Evolutionary conservation across 2,797 vertebrate species (phyloP).

Genomic region (Ptychadena robeensis): DNA sequence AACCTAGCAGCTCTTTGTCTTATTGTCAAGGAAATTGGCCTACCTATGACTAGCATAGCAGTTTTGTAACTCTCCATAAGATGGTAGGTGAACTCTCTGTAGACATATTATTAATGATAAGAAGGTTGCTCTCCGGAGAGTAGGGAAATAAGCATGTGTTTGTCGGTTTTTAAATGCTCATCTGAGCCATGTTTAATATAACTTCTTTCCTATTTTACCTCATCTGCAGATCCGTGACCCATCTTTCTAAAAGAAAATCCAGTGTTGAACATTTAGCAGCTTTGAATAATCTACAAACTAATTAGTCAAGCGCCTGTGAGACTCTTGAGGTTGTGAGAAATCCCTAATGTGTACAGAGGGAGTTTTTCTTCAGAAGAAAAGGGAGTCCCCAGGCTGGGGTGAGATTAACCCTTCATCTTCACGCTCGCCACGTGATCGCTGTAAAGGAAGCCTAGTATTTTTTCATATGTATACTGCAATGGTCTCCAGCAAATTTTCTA

Average conservation of each 20-base stretch:
- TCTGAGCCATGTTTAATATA: conserved; percentile 14
- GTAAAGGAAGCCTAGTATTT: conserved; percentile 89
- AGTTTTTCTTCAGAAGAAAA: conserved; percentile 36
- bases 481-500: conserved; percentile 89
- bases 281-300: conserved; percentile 59
- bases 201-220: conserved; percentile 28
- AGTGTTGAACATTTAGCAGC: conserved; percentile 50
- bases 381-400: conserved; percentile 39
- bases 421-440: conserved; percentile 79
- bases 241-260: conserved; percentile 38
- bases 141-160: neutral
- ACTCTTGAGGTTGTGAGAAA: conserved; percentile 54
- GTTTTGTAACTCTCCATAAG: neutral
- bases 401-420: conserved; percentile 43
- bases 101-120: neutral
- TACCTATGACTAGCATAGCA: neutral
- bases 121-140: neutral
- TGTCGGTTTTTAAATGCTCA: conserved; percentile 18
- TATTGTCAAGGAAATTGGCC: neutral
- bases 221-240: conserved; percentile 41
- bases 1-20: neutral
- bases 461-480: conserved; percentile 97
- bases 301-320: conserved; percentile 48
- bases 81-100: neutral
- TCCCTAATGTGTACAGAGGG: conserved; percentile 39